Base-by-base conservation (phyloP, 2,888 invertebrate species). In the Ennomos quercinarius region DNA sequence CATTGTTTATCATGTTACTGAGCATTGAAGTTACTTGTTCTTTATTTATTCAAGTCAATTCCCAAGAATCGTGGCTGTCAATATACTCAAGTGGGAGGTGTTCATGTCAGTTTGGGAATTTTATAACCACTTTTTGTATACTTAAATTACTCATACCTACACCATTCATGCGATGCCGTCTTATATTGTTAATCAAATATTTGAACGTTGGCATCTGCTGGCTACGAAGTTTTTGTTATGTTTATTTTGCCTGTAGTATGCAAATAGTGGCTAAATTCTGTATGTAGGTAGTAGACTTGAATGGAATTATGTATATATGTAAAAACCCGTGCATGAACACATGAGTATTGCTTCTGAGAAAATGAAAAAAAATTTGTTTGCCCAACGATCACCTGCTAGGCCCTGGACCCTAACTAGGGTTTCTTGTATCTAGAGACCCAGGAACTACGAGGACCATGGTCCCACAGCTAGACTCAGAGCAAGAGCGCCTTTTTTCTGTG, bases 111-210 rank as follows among this genome's bases (percentile, higher is more conserved):
- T 27, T 10, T 48, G 36, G 44, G 48, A 44, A 39, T 49, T 44
- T 44, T 35, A 12, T 27, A 43, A 8, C 9, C 10, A 35, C 38
- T 8, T 46, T 53, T 52, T 53, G n/a, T 46, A 40, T 48, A 34
- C 48, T 55, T 55, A 44, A 34, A 55, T 55, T 55, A 44, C 43
- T 56, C 48, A 56, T 38, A n/a, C n/a, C n/a, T n/a, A 42, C 27
- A 1, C 35, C 34, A 48, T 49, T 55, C 39, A 44, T 38, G 39
- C 39, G 0, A 27, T 48, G 27, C 34, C 35, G 9, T 12, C 47
- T 42, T 27, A 38, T 27, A 48, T 54, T 47, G 41, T 36, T 41
- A 46, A 54, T 13, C 43, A 49, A 44, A 56, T 56, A 44, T 49
- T 42, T 48, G 47, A n/a, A 34, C 27, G 27, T 4, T 27, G 27